Evolutionary conservation across 2,113 vertebrate genomes (phyloP), one percentile per base, ranked within the genome.

Genomic region (Atrichornis clamosus): DNA sequence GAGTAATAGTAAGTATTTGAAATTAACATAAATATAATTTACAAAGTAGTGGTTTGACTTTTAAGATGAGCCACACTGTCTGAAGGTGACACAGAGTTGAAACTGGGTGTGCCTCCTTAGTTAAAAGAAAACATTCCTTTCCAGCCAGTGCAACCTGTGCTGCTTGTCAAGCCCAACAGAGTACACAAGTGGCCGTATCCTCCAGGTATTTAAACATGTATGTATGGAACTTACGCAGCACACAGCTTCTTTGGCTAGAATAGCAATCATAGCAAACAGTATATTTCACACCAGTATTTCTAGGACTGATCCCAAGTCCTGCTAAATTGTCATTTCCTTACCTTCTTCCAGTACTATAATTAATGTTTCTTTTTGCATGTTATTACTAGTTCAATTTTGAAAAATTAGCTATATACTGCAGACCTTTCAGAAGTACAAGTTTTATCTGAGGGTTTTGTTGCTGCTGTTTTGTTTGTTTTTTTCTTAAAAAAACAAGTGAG

Each of bases 51-150:
- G 49, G 65, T 92, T 93, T 93, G 55, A 74, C 81, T 82, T 74
- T 69, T 70, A 74, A n/a, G 49, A 49, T 49, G 77, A 96, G 86
- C 73, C 22, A 82, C 26, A 19, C 37, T 42, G 23, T 93, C 78
- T 65, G 64, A 87, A 87, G 92, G 86, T 72, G 83, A 90, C 77
- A 84, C 47, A 68, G 79, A 96, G 94, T 65, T 97, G 86, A 89
- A 95, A 95, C 67, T 74, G 75, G 89, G 91, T 87, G 91, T 84
- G 95, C 46, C 88, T 53, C 75, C 79, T 72, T 60, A 33, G 64
- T 58, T 75, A 37, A 90, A 93, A 86, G 49, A 82, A 79, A 94
- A 35, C 81, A 94, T 81, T 93, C 70, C 80, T 46, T 87, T 58
- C 73, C 70, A 96, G 90, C 90, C 93, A 76, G 84, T 18, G 18